phyloP scores from a whole-genome alignment of 30 jellyfish, hydroid and myxozoan genomes.

The Pseudorhiza aurosa region DNA sequence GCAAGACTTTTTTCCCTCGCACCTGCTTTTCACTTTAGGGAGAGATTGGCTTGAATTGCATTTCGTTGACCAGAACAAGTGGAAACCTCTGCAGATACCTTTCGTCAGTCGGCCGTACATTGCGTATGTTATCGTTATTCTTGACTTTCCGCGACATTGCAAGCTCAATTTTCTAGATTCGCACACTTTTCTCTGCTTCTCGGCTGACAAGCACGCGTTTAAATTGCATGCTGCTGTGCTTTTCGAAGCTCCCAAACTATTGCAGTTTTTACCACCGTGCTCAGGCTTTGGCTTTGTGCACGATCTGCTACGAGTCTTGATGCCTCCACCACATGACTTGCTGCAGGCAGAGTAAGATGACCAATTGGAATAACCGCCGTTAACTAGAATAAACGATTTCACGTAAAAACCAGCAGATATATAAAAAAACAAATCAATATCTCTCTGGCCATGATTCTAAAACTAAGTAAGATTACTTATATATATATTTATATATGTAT shows the following conservation, averaged over 20 bases:
- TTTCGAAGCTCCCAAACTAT: background rate
- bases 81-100: conserved; percentile 1
- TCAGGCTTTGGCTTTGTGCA: conserved; percentile 79
- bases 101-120: conserved; percentile 46
- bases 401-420: background rate
- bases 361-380: conserved; percentile 80
- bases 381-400: conserved; percentile 34
- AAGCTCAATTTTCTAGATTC: background rate
- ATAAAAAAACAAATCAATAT: background rate
- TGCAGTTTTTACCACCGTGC: conserved; percentile 71
- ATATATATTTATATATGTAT: too few species aligned
- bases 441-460: background rate
- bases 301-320: conserved; percentile 30
- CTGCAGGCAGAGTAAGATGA: conserved; percentile 61
- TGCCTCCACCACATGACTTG: conserved; percentile 80
- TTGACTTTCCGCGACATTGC: conserved; percentile 26
- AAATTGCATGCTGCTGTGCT: background rate
- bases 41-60: conserved; percentile 31
- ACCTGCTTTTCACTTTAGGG: conserved; percentile 12
- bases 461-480: background rate
- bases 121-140: conserved; percentile 45
- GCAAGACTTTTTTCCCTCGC: conserved; percentile 38
- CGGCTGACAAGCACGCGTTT: conserved; percentile 12
- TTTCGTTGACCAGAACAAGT: conserved; percentile 21
- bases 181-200: conserved; percentile 2